These are phyloP conservation scores for Megathymus violae DNA, from an alignment of 1,140 invertebrate species.

Conservation along the genomic window DNA sequence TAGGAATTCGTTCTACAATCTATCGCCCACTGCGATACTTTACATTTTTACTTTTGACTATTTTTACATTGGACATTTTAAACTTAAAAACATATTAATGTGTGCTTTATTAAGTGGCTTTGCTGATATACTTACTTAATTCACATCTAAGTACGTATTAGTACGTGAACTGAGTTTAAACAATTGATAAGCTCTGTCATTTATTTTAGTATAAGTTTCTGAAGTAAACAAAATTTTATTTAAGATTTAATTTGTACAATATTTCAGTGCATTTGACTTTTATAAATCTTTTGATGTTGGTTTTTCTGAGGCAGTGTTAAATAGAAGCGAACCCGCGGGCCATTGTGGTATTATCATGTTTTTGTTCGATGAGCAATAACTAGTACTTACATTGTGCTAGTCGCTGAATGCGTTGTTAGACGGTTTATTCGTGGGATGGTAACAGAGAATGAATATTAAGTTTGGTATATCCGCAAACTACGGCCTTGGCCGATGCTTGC, in stretches of 20 bases:
- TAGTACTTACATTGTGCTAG: constrained; percentile 43
- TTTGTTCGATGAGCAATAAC: constrained; percentile 43
- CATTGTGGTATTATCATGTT: constrained; percentile 37
- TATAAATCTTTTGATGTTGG: constrained; percentile 12
- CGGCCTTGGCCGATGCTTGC: constrained; percentile 63
- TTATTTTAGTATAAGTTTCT: background rate
- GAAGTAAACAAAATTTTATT: background rate
- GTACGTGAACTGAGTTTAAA: no score
- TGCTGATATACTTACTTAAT: no score
- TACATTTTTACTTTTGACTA: constrained; percentile 21
- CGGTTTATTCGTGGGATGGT: constrained; percentile 57
- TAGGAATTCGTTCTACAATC: constrained; percentile 58
- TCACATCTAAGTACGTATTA: no score
- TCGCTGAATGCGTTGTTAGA: constrained; percentile 35
- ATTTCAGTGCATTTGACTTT: constrained; percentile 13
- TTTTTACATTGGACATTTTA: background rate
- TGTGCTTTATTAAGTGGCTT: no score
- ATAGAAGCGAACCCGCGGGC: constrained; percentile 17
- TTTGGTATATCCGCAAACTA: constrained; percentile 68
- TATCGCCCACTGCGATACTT: constrained; percentile 19
- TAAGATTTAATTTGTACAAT: background rate
- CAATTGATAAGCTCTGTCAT: no score
- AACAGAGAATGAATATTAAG: constrained; percentile 68
- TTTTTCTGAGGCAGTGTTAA: constrained; percentile 22
- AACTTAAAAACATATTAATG: background rate